Evolutionary conservation across 2,113 vertebrate genomes (phyloP).

Genomic region (Brienomyrus brachyistius): DNA sequence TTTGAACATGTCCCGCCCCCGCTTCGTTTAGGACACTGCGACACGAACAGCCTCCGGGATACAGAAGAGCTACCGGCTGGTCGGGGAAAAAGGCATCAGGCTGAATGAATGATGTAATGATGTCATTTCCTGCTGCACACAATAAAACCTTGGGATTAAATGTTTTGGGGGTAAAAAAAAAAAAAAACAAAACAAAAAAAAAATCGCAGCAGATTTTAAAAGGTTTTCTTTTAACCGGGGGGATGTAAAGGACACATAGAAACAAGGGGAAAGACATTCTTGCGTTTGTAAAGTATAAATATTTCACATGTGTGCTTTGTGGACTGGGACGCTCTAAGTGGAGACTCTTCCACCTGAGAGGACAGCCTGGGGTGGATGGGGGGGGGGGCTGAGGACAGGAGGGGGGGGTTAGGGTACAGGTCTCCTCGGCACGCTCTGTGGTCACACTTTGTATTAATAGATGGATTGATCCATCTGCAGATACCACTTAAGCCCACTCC

Average conservation of each 20-base stretch:
- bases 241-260: not conserved
- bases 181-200: no score
- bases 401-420: not conserved
- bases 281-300: conserved; percentile 9
- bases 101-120: conserved; percentile 8
- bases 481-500: conserved; percentile 75
- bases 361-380: not conserved
- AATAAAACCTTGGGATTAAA: conserved; percentile 18
- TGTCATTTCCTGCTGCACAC: conserved; percentile 2
- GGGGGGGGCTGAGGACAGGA: not conserved
- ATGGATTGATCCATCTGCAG: conserved; percentile 75
- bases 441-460: conserved; percentile 70
- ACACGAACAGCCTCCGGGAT: not conserved
- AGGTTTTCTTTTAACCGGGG: conserved; percentile 5
- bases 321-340: conserved; percentile 12
- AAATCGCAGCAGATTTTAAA: not conserved
- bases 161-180: not conserved
- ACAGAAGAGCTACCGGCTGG: conserved; percentile 30
- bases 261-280: not conserved
- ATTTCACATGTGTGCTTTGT: conserved; percentile 11
- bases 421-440: conserved; percentile 40
- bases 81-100: conserved; percentile 48
- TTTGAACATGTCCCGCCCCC: not conserved
- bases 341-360: conserved; percentile 14
- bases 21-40: not conserved